phyloP scores from a whole-genome alignment of 1,140 invertebrate species.

The Drosophila sp. region DNA sequence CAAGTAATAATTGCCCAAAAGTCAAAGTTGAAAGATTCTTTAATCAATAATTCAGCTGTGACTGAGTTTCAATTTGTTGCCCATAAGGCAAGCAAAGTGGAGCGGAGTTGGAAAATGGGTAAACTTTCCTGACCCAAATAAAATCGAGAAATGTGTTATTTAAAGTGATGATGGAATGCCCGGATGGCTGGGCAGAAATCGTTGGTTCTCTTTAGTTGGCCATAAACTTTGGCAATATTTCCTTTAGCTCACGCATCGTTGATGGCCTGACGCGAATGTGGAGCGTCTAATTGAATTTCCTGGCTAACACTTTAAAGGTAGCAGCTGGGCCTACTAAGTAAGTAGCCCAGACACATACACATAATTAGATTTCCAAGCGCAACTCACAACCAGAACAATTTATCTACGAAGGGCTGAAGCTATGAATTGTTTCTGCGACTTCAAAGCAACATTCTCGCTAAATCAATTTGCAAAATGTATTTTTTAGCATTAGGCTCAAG shows the following conservation, averaged over 20 bases:
- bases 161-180: constrained; percentile 65
- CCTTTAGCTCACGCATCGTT: constrained; percentile 42
- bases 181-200: constrained; percentile 34
- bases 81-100: background rate
- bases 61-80: constrained; percentile 54
- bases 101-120: constrained; percentile 17
- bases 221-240: constrained; percentile 68
- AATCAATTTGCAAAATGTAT: constrained; percentile 77
- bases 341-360: constrained; percentile 5
- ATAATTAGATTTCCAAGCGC: constrained; percentile 9
- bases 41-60: constrained; percentile 75
- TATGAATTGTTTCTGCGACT: constrained; percentile 45
- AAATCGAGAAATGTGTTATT: constrained; percentile 63
- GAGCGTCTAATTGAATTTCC: constrained; percentile 59
- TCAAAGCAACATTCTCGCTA: constrained; percentile 71
- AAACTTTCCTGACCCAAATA: constrained; percentile 60
- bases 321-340: constrained; percentile 33
- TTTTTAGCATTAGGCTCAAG: constrained; percentile 50
- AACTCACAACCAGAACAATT: constrained; percentile 34
- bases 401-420: constrained; percentile 35
- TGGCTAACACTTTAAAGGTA: constrained; percentile 66
- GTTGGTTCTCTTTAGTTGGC: constrained; percentile 28
- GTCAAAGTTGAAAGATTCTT: constrained; percentile 27
- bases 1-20: constrained; percentile 44
- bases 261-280: constrained; percentile 20